Percentiles rank a stretch among this genome's conserved stretches.
Evolutionary conservation across 1,140 invertebrate species (phyloP).

Genomic region (Glomeris maerens): DNA sequence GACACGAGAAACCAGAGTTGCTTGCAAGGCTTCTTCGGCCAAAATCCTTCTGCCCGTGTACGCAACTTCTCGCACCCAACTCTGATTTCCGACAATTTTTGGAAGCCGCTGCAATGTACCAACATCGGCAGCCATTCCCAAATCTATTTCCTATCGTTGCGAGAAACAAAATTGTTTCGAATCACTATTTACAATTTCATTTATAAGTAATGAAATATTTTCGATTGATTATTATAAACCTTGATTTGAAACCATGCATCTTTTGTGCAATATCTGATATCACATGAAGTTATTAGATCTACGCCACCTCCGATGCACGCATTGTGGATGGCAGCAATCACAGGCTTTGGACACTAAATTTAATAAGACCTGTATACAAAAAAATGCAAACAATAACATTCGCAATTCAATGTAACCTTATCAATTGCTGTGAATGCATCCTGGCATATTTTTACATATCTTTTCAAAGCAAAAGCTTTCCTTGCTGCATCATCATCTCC

Average conservation of each 20-base stretch:
- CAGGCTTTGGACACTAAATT: slow-evolving; percentile 64
- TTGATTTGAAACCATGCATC: slow-evolving; percentile 90
- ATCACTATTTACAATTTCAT: neutral
- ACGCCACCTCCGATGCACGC: slow-evolving; percentile 84
- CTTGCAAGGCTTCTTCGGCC: slow-evolving; percentile 58
- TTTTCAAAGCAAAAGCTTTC: slow-evolving; percentile 52
- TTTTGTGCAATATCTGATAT: slow-evolving; percentile 79
- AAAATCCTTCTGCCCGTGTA: slow-evolving; percentile 70
- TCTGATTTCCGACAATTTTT: slow-evolving; percentile 79
- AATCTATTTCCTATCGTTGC: slow-evolving; percentile 31
- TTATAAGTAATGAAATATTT: neutral
- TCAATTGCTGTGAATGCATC: slow-evolving; percentile 62
- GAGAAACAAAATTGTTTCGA: slow-evolving; percentile 2
- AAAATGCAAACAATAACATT: slow-evolving; percentile 7
- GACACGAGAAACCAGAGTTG: slow-evolving; percentile 60
- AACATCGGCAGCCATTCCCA: slow-evolving; percentile 85
- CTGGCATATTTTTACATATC: slow-evolving; percentile 54
- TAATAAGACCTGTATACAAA: slow-evolving; percentile 12
- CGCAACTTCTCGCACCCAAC: slow-evolving; percentile 68
- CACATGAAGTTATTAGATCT: slow-evolving; percentile 68
- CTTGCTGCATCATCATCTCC: slow-evolving; percentile 61
- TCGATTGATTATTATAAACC: no score
- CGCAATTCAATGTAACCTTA: slow-evolving; percentile 34
- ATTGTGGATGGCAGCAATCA: slow-evolving; percentile 71
- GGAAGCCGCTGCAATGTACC: slow-evolving; percentile 85